Conservation (phyloP, 2,113 vertebrate species). For the Dipodomys spectabilis region DNA sequence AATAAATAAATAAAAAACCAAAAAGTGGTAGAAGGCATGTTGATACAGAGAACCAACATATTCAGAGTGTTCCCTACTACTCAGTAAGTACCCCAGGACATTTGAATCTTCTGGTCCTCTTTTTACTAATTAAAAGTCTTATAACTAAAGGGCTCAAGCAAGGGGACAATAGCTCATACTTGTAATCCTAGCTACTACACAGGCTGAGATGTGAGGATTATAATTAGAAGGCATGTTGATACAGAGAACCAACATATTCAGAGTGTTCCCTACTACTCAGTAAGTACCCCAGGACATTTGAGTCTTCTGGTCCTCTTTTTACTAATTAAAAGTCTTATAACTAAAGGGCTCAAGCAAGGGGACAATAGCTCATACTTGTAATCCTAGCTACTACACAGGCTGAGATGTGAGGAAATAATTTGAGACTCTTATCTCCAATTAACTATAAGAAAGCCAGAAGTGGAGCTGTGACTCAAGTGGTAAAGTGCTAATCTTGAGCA, state of each 20-base stretch:
- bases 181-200: too few relatives aligned
- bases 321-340: slow-evolving; percentile 19
- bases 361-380: not conserved
- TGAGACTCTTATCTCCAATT: too few relatives aligned
- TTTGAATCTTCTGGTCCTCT: not conserved
- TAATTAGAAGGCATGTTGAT: not conserved
- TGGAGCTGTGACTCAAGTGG: too few relatives aligned
- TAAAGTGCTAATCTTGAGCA: too few relatives aligned
- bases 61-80: not conserved
- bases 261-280: not conserved
- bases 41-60: not conserved
- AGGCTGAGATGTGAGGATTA: too few relatives aligned
- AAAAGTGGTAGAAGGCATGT: not conserved
- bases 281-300: not conserved
- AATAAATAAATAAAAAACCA: too few relatives aligned
- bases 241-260: not conserved
- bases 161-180: not conserved
- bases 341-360: not conserved
- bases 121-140: slow-evolving; percentile 20
- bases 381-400: too few relatives aligned
- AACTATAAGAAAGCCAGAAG: too few relatives aligned
- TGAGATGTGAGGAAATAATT: too few relatives aligned
- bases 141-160: not conserved
- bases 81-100: not conserved
- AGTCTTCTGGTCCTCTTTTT: not conserved